A percentile compares a stretch with the other conserved stretches of the same genome.
phyloP scores from a whole-genome alignment of 2,113 vertebrate species.

The Oenanthe melanoleuca region DNA sequence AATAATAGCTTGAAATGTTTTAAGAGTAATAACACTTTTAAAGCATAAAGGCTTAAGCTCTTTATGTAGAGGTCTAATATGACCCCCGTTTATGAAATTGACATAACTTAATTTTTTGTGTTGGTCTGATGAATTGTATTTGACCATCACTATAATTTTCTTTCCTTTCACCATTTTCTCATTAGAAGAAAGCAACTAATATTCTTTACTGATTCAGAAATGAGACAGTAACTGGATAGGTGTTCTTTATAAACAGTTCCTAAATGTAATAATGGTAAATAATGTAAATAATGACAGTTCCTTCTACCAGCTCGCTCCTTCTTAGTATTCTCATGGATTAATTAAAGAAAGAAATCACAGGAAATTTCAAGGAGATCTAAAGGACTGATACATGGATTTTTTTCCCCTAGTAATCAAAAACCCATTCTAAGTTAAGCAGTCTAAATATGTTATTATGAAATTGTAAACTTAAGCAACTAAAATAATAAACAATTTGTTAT shows the following conservation, averaged over 20 bases:
- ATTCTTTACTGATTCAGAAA: neutral
- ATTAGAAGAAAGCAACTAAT: neutral
- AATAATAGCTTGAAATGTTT: neutral
- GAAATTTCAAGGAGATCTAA: neutral
- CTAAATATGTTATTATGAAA: neutral
- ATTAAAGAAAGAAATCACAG: neutral
- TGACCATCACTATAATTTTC: neutral
- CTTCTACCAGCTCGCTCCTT: neutral
- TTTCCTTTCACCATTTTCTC: neutral
- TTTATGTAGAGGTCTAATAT: neutral
- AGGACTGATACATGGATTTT: neutral
- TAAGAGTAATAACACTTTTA: neutral
- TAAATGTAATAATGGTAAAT: neutral
- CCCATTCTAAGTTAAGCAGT: neutral
- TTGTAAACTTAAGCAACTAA: neutral
- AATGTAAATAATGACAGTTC: neutral
- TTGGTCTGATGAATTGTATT: neutral
- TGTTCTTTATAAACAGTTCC: neutral
- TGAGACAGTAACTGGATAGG: neutral
- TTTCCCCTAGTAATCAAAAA: neutral
- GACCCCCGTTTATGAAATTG: neutral
- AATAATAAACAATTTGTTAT: neutral
- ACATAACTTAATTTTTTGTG: neutral
- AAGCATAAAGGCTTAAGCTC: neutral
- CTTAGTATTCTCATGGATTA: neutral